phyloP scores from a whole-genome alignment of 2,888 invertebrate genomes.

The Nezara viridula region DNA sequence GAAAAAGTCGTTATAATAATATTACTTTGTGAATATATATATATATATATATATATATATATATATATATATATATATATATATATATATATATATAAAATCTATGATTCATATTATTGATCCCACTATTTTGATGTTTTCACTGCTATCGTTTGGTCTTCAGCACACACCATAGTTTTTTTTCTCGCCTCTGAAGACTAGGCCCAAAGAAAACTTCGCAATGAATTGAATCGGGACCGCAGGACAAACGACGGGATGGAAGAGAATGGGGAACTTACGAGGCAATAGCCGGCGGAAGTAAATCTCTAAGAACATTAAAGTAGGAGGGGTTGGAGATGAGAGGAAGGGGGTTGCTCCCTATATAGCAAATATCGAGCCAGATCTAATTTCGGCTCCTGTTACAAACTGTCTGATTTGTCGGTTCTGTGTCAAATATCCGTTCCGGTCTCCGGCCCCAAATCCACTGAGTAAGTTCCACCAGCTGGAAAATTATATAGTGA shows the following conservation, averaged over 20 bases:
- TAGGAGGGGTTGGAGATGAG: not conserved
- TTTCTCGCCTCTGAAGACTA: not conserved
- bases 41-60: too few species aligned
- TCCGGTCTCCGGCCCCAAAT: slow-evolving; percentile 10
- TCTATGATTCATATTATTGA: too few species aligned
- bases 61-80: too few species aligned
- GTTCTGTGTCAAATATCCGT: slow-evolving; percentile 42
- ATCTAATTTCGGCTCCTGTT: slow-evolving; percentile 19
- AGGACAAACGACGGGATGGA: not conserved
- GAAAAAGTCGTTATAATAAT: too few species aligned
- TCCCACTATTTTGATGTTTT: too few species aligned
- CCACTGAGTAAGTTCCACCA: not conserved
- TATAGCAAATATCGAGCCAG: slow-evolving; percentile 41
- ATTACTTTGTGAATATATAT: too few species aligned
- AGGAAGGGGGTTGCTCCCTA: not conserved
- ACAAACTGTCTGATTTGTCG: slow-evolving; percentile 35
- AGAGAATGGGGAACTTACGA: slow-evolving; percentile 6
- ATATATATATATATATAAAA: too few species aligned
- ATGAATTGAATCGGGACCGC: not conserved
- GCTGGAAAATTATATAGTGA: slow-evolving; percentile 43
- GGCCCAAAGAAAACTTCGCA: not conserved
- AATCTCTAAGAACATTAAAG: slow-evolving; percentile 34
- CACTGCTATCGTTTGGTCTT: too few species aligned
- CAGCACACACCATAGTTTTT: too few species aligned
- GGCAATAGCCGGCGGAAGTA: slow-evolving; percentile 13